Base-by-base conservation (phyloP, 1,140 invertebrate species). In the Protaetia brevitarsis region DNA sequence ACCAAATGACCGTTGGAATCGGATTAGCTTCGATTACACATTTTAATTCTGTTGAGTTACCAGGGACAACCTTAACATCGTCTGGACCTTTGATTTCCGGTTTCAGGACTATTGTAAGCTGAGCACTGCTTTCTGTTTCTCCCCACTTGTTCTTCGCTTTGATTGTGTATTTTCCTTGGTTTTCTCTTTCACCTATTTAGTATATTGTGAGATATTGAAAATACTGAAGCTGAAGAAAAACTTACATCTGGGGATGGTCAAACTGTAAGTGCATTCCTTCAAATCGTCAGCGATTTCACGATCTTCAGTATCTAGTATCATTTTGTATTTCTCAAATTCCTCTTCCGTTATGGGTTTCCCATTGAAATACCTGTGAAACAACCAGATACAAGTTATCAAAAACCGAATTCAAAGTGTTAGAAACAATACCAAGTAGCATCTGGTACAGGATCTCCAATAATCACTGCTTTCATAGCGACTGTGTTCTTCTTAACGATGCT, bases 111-210 rank as follows among this genome's bases (percentile, higher is more conserved):
- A 95, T 86, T 73, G 89, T 89, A 10, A 94, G 80, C 16, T 86
- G 82, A 10, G 89, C 89, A 56, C 84, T 87, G 56, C 86, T 84
- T 72, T 87, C 85, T 19, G 83, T 83, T 64, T 89, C 83, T 3
- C 92, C 92, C 74, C 87, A 88, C 72, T 91, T 87, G 78, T 95
- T 95, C 68, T 85, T 86, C 0, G 90, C 87, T 73, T 86, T 84
- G n/a, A 95, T 79, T 1, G 85, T 87, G 77, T 95, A 96, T 51
- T 87, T 84, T 2, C 94, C 94, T 27, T 89, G 89, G 76, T 96
- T 91, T 29, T 85, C 82, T 67, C 87, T 84, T 62, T 85, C 84
- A 70, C 86, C 87, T 87, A 59, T 26, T 34, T 36, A 62, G 23
- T 36, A 21, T 19, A 37, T 11, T 16, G 7, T 27, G 27, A 8